Evolutionary conservation across 2,888 invertebrate genomes (phyloP).

Genomic region (Cheilosia vulpina): DNA sequence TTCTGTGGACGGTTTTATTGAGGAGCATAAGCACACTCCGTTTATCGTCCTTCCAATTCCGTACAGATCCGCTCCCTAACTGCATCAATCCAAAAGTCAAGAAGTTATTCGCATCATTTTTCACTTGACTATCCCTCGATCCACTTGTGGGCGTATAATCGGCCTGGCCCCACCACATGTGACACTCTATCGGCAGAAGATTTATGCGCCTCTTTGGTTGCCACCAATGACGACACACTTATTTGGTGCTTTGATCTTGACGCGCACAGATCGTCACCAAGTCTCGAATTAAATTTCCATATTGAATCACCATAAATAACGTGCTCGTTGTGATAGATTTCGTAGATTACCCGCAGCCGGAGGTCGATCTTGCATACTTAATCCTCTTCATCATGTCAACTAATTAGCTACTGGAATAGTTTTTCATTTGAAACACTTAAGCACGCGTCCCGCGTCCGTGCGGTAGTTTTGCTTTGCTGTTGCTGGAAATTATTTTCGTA

Average conservation of each 20-base stretch:
- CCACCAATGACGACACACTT: constrained; percentile 51
- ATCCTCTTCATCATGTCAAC: constrained; percentile 69
- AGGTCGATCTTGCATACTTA: constrained; percentile 59
- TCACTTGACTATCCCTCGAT: not conserved
- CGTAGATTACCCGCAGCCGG: constrained; percentile 18
- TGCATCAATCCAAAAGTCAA: not conserved
- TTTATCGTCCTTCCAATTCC: too few relatives aligned
- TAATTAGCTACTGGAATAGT: constrained; percentile 63
- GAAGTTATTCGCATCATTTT: not conserved
- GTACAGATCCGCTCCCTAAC: too few relatives aligned
- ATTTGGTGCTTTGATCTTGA: constrained; percentile 70
- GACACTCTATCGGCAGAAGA: constrained; percentile 26
- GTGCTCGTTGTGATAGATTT: constrained; percentile 51
- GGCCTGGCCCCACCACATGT: constrained; percentile 13
- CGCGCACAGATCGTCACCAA: constrained; percentile 26
- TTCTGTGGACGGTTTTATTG: too few relatives aligned
- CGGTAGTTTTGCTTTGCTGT: constrained; percentile 50
- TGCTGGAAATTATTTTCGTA: constrained; percentile 27
- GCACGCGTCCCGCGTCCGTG: constrained; percentile 63
- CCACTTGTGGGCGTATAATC: constrained; percentile 24
- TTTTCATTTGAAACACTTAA: constrained; percentile 65
- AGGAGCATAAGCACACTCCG: too few relatives aligned
- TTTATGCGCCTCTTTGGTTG: constrained; percentile 65
- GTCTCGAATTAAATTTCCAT: constrained; percentile 58
- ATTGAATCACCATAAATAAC: constrained; percentile 69